These are phyloP conservation scores for Eupithecia subumbrata DNA, from an alignment of 2,888 invertebrate species.

Conservation along the genomic window DNA sequence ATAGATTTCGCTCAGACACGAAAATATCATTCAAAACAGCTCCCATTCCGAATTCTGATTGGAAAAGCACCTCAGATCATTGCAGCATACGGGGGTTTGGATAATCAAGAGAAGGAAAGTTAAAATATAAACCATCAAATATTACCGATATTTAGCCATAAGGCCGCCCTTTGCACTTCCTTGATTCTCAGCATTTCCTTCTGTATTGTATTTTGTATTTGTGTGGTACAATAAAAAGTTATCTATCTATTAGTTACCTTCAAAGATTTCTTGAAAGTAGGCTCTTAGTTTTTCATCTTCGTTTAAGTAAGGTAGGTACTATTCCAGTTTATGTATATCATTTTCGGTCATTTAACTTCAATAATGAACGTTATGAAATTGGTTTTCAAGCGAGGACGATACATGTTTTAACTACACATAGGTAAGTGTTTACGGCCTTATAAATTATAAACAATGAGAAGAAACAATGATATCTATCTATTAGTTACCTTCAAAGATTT, in stretches of 20 bases:
- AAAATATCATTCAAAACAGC: conserved; percentile 39
- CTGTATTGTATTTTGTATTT: too few species aligned
- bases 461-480: too few species aligned
- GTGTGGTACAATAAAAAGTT: too few species aligned
- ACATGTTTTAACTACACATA: not conserved
- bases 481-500: not conserved
- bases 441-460: not conserved
- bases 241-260: not conserved
- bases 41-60: conserved; percentile 6
- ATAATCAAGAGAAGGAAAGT: not conserved
- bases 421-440: not conserved
- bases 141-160: not conserved
- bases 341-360: not conserved
- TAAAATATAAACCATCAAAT: not conserved
- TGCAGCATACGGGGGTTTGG: not conserved
- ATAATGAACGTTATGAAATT: not conserved
- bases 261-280: not conserved
- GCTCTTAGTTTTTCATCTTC: not conserved
- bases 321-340: not conserved
- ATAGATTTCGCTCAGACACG: conserved; percentile 51
- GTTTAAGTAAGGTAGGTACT: not conserved
- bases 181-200: too few species aligned
- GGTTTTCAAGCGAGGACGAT: not conserved
- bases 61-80: conserved; percentile 11
- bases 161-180: too few species aligned